Percentiles rank a stretch among this genome's conserved stretches.
Conservation (phyloP, 1,140 invertebrate species). For the Drosophila pseudoananassae region DNA sequence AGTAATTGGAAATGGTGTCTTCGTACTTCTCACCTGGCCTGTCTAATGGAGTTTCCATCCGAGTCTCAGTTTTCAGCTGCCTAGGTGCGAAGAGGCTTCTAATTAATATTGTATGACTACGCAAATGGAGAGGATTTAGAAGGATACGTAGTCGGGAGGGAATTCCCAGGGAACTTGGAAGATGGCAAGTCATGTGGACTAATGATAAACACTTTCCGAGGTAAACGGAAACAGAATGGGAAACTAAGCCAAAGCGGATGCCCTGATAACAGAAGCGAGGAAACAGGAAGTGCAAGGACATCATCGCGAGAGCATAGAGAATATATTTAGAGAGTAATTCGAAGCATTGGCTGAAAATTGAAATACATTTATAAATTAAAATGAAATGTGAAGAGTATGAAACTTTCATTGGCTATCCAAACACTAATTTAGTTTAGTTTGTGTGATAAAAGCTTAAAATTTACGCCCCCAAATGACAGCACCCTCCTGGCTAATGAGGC, state of each 20-base stretch:
- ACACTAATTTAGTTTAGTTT: too few relatives aligned
- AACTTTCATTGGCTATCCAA: too few relatives aligned
- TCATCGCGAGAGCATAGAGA: neutral
- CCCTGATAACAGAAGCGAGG: constrained; percentile 26
- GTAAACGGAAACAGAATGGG: constrained; percentile 10
- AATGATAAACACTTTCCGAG: constrained; percentile 50
- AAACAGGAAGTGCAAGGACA: constrained; percentile 16
- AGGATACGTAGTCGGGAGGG: neutral
- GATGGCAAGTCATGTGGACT: constrained; percentile 52
- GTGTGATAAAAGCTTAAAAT: too few relatives aligned
- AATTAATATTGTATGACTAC: constrained; percentile 55
- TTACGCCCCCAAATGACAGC: neutral
- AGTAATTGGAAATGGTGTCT: constrained; percentile 26
- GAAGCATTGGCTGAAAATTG: constrained; percentile 23
- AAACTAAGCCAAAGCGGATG: constrained; percentile 40
- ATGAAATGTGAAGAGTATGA: too few relatives aligned
- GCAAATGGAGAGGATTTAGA: constrained; percentile 32
- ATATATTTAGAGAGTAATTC: constrained; percentile 5
- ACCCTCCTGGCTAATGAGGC: constrained; percentile 31
- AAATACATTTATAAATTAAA: too few relatives aligned
- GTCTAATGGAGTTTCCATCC: neutral
- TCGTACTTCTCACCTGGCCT: neutral
- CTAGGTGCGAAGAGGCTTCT: constrained; percentile 30
- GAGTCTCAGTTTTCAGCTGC: constrained; percentile 28
- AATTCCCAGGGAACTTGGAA: constrained; percentile 5